phyloP scores from a whole-genome alignment of 2,888 invertebrate species.

The Flexamia atlantica region DNA sequence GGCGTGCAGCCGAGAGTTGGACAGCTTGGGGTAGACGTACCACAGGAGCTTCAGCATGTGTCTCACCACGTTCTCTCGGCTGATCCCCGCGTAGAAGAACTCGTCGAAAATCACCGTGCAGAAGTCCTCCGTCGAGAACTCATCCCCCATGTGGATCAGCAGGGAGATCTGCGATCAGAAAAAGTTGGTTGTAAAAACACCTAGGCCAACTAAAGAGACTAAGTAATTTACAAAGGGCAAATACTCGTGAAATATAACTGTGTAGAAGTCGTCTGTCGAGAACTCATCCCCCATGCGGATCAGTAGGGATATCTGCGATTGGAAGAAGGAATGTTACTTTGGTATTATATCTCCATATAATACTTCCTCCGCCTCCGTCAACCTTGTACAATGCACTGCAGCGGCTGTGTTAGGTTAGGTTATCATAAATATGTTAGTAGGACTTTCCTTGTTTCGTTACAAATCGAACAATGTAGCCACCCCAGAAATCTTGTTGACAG shows the following conservation, averaged over 20 bases:
- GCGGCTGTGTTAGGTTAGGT: too few relatives aligned
- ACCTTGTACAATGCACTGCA: too few relatives aligned
- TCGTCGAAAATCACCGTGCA: constrained; percentile 97
- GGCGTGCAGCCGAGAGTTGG: constrained; percentile 86
- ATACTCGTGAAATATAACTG: constrained; percentile 96
- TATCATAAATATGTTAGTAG: too few relatives aligned
- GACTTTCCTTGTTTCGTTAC: too few relatives aligned
- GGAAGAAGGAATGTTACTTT: too few relatives aligned
- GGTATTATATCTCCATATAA: too few relatives aligned
- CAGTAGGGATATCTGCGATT: constrained; percentile 81
- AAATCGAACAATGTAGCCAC: too few relatives aligned
- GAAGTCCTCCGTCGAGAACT: constrained; percentile 95
- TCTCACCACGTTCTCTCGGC: constrained; percentile 93
- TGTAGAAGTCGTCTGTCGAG: constrained; percentile 95
- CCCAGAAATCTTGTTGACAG: too few relatives aligned
- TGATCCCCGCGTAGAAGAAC: constrained; percentile 94
- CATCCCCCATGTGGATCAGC: constrained; percentile 93
- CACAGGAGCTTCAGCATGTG: constrained; percentile 94
- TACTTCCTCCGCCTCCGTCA: too few relatives aligned
- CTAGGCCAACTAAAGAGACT: too few relatives aligned
- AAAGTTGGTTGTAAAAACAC: too few relatives aligned
- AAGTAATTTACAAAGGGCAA: too few relatives aligned
- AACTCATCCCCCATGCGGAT: constrained; percentile 96
- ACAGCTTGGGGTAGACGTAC: constrained; percentile 93
- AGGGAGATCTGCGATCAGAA: constrained; percentile 80